Base-by-base conservation (phyloP, 2,888 invertebrate species). In the Dynastes grantii region DNA sequence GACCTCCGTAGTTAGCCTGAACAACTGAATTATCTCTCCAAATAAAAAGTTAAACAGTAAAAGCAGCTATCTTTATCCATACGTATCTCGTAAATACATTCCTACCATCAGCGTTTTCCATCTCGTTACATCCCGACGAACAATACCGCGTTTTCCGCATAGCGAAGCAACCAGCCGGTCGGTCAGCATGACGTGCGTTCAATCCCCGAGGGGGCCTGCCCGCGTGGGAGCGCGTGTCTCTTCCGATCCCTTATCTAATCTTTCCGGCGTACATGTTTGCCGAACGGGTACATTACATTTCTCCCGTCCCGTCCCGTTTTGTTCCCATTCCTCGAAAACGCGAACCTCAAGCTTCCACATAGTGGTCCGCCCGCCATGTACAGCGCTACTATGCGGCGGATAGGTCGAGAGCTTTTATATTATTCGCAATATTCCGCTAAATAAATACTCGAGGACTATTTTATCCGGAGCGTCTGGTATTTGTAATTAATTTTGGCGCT, bases 191-290 rank as follows among this genome's bases (percentile, higher is more conserved):
- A 63, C 63, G 32, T 29, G 49, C 75, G 61, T 76, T 63, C 40
- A 76, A 76, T 76, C 63, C 75, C 63, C 75, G 45, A 49, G 63
- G 63, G 75, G 45, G 45, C 32, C 63, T 22, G 13, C 32, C 63
- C 32, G 27, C 61, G 32, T 13, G 45, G 22, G 11, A n/a, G 61
- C 75, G 63, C 63, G 73, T 64, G 32, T 61, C 63, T 40, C 49
- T 16, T 64, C 68, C 68, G 51, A 61, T 61, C 55, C 77, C 79
- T 82, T 82, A 83, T 83, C 83, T 83, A 82, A 83, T 83, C 83
- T 82, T 82, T 83, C 80, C 79, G 75, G 78, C 81, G 82, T 80
- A 78, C 76, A 76, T 79, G 76, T 76, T 79, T 81, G 81, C 80
- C 80, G 81, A 81, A 81, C 78, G 78, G 78, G 80, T 71, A 78